Evolutionary conservation across 2,113 vertebrate species (phyloP).

Genomic region (Ciconia stormi): DNA sequence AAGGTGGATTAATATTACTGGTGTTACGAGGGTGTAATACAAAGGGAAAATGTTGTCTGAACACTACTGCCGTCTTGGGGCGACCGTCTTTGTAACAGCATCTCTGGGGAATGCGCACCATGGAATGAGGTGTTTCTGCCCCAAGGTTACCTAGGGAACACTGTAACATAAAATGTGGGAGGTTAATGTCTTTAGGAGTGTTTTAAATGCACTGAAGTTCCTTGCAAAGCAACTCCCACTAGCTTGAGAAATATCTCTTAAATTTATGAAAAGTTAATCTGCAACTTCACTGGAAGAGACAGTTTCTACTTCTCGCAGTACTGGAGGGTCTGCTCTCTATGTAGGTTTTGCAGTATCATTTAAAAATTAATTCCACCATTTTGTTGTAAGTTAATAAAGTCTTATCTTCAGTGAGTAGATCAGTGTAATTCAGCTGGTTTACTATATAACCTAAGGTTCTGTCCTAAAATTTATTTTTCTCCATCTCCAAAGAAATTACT

Average conservation of each 20-base stretch:
- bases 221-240: slow-evolving; percentile 36
- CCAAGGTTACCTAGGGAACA: slow-evolving; percentile 58
- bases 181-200: slow-evolving; percentile 40
- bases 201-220: slow-evolving; percentile 51
- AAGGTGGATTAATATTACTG: not conserved
- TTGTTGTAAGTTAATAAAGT: not conserved
- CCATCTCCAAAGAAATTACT: not conserved
- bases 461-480: not conserved
- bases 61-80: not conserved
- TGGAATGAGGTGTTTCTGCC: slow-evolving; percentile 36
- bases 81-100: not conserved
- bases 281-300: not conserved
- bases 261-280: slow-evolving; percentile 22
- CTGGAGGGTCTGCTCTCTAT: not conserved
- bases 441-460: not conserved
- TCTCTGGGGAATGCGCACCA: not conserved
- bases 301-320: not conserved
- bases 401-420: not conserved
- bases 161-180: slow-evolving; percentile 48
- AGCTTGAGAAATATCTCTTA: slow-evolving; percentile 6
- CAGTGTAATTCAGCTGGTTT: not conserved
- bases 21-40: not conserved
- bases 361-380: not conserved
- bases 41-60: not conserved
- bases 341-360: not conserved